Conservation (phyloP, 2,888 invertebrate species). For the Athalia cordata region DNA sequence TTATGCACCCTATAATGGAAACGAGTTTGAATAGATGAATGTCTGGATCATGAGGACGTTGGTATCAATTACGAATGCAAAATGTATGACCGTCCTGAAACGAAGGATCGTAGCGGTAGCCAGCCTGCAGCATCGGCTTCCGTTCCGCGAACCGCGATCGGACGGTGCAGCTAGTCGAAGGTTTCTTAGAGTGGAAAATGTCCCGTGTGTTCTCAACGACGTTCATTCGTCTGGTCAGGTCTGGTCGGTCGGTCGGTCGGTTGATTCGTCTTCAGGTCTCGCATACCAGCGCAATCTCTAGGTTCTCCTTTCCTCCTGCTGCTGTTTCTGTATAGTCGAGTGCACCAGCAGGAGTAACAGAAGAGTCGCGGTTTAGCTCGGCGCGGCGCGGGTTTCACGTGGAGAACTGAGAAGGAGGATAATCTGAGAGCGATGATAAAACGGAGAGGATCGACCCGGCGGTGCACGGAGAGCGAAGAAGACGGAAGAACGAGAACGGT, state of each 20-base stretch:
- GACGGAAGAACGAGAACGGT: constrained; percentile 44
- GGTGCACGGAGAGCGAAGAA: not conserved
- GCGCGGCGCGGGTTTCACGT: not conserved
- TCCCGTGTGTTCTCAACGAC: not conserved
- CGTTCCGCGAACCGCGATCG: too few relatives aligned
- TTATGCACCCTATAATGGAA: too few relatives aligned
- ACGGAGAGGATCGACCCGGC: not conserved
- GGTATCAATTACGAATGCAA: too few relatives aligned
- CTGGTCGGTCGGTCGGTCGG: not conserved
- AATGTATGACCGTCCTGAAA: too few relatives aligned
- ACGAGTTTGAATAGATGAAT: too few relatives aligned
- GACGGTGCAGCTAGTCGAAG: not conserved
- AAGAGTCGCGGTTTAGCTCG: too few relatives aligned
- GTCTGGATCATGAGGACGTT: too few relatives aligned
- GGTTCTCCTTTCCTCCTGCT: constrained; percentile 55
- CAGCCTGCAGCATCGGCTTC: too few relatives aligned
- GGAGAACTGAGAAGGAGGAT: constrained; percentile 10
- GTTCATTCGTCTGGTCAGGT: not conserved
- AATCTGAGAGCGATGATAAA: not conserved
- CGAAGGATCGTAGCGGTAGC: too few relatives aligned
- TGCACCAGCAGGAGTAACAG: not conserved
- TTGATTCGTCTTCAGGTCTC: constrained; percentile 39
- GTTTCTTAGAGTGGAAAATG: constrained; percentile 23
- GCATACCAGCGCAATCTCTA: constrained; percentile 60
- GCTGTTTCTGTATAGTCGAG: constrained; percentile 19